A percentile compares a stretch with the other conserved stretches of the same genome.
These are phyloP conservation scores for Chaetophractus vellerosus DNA, from an alignment of 2,797 vertebrate species.

Conservation along the genomic window DNA sequence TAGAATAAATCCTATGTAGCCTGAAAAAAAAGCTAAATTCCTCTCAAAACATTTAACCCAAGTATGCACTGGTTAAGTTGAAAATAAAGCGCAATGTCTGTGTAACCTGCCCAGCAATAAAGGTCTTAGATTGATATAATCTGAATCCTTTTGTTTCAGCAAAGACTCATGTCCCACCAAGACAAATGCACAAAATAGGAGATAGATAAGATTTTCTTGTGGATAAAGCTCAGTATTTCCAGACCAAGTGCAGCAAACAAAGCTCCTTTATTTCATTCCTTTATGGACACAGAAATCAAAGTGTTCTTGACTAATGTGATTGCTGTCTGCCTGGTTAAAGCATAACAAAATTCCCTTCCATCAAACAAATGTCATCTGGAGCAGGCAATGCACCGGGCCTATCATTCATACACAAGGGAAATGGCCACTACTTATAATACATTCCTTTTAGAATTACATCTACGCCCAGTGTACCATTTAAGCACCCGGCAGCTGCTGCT, in stretches of 20 bases:
- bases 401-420: conserved; percentile 65
- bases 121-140: neutral
- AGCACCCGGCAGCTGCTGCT: neutral
- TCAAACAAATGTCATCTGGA: conserved; percentile 51
- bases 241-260: conserved; percentile 21
- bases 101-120: neutral
- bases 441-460: conserved; percentile 73
- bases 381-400: conserved; percentile 68
- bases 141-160: conserved; percentile 25
- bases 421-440: conserved; percentile 56
- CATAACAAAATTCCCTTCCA: conserved; percentile 58
- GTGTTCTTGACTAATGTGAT: conserved; percentile 66
- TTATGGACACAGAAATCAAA: conserved; percentile 64
- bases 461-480: neutral
- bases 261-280: conserved; percentile 44
- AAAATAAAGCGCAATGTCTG: neutral
- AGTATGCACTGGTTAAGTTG: neutral
- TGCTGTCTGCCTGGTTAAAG: conserved; percentile 66
- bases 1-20: neutral
- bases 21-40: neutral
- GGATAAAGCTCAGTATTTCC: conserved; percentile 11
- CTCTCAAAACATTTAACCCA: neutral
- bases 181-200: neutral
- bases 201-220: conserved; percentile 43
- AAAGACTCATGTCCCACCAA: neutral